Conservation (phyloP, 2,888 invertebrate genomes). For the Polydrusus pterygomalis region DNA sequence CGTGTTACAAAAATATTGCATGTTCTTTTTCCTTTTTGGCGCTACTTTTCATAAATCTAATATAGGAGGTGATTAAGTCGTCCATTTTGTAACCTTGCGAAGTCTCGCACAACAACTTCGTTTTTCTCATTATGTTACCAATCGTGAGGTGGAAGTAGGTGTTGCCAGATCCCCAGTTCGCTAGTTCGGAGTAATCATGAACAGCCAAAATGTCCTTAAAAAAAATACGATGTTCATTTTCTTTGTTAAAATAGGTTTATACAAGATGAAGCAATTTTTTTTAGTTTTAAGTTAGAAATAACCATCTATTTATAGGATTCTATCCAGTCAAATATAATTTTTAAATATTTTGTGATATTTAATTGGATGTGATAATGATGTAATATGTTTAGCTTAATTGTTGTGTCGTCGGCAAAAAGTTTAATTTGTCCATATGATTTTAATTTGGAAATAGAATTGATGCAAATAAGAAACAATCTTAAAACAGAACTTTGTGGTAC, state of each 20-base stretch:
- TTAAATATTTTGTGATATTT: too few relatives aligned
- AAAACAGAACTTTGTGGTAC: too few relatives aligned
- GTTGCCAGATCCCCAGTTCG: slow-evolving; percentile 97
- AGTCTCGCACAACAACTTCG: slow-evolving; percentile 92
- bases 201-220: slow-evolving; percentile 86
- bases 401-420: too few relatives aligned
- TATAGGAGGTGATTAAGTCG: slow-evolving; percentile 95
- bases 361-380: too few relatives aligned
- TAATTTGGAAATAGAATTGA: too few relatives aligned
- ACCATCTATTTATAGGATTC: too few relatives aligned
- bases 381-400: too few relatives aligned
- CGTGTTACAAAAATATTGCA: slow-evolving; percentile 42
- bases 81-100: slow-evolving; percentile 97
- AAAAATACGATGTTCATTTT: not conserved
- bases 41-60: slow-evolving; percentile 72
- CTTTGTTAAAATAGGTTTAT: not conserved
- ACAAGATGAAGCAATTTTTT: too few relatives aligned
- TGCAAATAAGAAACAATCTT: too few relatives aligned
- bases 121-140: slow-evolving; percentile 94
- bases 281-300: too few relatives aligned
- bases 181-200: slow-evolving; percentile 91
- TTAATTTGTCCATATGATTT: too few relatives aligned
- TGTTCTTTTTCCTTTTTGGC: slow-evolving; percentile 56
- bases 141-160: slow-evolving; percentile 96
- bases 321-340: too few relatives aligned